phyloP scores from a whole-genome alignment of 1,140 invertebrate genomes.

The Zelostemma sp. region DNA sequence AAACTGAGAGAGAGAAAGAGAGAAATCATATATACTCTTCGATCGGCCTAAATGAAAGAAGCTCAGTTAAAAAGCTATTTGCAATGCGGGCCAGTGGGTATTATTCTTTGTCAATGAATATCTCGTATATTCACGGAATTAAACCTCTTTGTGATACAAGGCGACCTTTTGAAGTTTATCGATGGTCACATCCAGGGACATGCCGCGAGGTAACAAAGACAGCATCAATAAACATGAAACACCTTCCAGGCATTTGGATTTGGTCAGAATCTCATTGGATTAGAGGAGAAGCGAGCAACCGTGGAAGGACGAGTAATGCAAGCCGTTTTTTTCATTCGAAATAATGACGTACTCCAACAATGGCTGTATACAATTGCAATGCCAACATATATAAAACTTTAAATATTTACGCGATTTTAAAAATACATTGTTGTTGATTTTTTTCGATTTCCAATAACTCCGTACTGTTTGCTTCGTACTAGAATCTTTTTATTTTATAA shows the following conservation, averaged over 20 bases:
- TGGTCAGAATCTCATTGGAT: conserved; percentile 19
- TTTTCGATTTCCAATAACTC: too few relatives aligned
- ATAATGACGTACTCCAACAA: too few relatives aligned
- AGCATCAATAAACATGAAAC: conserved; percentile 11
- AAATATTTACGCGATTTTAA: too few relatives aligned
- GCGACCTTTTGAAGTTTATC: conserved; percentile 57
- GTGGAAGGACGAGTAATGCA: too few relatives aligned
- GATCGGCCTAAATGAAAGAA: conserved; percentile 45
- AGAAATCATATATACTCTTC: conserved; percentile 32
- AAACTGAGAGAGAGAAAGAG: conserved; percentile 31
- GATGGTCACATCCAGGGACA: conserved; percentile 48
- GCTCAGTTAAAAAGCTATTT: conserved; percentile 33
- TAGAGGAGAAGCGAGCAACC: too few relatives aligned
- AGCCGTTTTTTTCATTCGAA: too few relatives aligned
- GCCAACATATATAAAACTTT: too few relatives aligned
- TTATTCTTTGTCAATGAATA: conserved; percentile 42
- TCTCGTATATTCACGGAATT: conserved; percentile 31
- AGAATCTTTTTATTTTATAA: too few relatives aligned
- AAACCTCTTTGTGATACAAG: conserved; percentile 23
- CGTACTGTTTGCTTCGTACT: too few relatives aligned
- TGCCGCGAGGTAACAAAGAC: conserved; percentile 19
- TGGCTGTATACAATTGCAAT: too few relatives aligned
- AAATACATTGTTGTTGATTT: too few relatives aligned
- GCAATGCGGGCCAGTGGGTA: conserved; percentile 41
- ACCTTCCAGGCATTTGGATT: conserved; percentile 13